These are phyloP conservation scores for Onychorhynchus coronatus DNA, from an alignment of 2,113 vertebrate genomes.

Conservation along the genomic window DNA sequence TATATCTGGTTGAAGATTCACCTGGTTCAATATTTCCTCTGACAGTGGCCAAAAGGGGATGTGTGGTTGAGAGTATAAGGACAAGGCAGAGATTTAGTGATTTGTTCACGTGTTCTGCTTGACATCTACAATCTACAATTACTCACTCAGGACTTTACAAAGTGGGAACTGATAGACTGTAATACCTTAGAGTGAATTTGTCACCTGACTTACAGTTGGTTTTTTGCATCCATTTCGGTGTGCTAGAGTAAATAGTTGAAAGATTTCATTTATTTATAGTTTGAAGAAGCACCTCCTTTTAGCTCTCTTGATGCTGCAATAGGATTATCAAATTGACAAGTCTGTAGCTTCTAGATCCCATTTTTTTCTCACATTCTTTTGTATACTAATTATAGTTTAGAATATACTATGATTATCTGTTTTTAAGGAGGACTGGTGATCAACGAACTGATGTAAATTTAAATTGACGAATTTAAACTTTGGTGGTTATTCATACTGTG, in stretches of 20 bases:
- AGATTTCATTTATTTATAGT: neutral
- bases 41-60: neutral
- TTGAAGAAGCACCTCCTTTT: neutral
- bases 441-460: neutral
- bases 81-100: neutral
- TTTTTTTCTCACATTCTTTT: neutral
- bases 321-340: neutral
- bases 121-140: neutral
- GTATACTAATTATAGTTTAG: neutral
- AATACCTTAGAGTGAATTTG: neutral
- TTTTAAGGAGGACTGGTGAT: neutral
- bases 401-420: neutral
- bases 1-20: neutral
- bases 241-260: neutral
- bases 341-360: neutral
- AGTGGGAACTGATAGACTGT: neutral
- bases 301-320: neutral
- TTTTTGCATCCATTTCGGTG: neutral
- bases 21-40: neutral
- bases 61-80: neutral
- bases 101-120: neutral
- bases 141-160: neutral
- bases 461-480: neutral
- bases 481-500: neutral
- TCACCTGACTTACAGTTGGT: neutral